Evolutionary conservation across 2,797 vertebrate species (phyloP).

Genomic region (Hippopotamyrus pictus): DNA sequence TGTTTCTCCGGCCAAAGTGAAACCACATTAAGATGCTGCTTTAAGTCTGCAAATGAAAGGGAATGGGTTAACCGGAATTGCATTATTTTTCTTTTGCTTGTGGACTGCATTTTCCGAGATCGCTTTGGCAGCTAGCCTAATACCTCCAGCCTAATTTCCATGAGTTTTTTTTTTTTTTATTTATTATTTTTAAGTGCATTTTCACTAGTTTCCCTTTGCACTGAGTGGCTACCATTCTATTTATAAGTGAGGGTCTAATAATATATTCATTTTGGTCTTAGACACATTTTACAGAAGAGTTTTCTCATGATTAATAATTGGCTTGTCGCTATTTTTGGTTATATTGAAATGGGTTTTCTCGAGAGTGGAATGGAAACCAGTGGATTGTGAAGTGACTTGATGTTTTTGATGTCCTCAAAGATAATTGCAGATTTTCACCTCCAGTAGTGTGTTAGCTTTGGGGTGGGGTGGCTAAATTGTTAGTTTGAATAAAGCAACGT

Average conservation of each 20-base stretch:
- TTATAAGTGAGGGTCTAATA: not conserved
- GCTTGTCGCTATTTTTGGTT: not conserved
- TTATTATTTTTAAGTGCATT: conserved; percentile 49
- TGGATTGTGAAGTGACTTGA: not conserved
- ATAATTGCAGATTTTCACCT: not conserved
- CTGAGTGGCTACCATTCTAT: conserved; percentile 50
- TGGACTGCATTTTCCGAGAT: conserved; percentile 61
- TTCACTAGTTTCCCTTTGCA: conserved; percentile 47
- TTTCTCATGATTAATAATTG: not conserved
- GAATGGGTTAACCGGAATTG: conserved; percentile 45
- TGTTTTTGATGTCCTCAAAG: not conserved
- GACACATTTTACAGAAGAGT: not conserved
- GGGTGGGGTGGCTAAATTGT: not conserved
- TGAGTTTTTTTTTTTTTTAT: conserved; percentile 23
- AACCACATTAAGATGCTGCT: conserved; percentile 30
- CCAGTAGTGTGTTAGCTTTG: not conserved
- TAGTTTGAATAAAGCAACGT: not conserved
- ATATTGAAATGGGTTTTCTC: not conserved
- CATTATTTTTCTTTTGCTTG: conserved; percentile 27
- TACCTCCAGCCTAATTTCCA: conserved; percentile 56
- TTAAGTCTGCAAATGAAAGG: conserved; percentile 44
- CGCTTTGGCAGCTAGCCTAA: conserved; percentile 65
- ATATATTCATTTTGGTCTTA: not conserved
- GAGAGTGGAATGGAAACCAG: not conserved
- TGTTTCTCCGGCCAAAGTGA: conserved; percentile 34